Conservation (phyloP, 1,140 invertebrate genomes). For the Halictus rubicundus region DNA sequence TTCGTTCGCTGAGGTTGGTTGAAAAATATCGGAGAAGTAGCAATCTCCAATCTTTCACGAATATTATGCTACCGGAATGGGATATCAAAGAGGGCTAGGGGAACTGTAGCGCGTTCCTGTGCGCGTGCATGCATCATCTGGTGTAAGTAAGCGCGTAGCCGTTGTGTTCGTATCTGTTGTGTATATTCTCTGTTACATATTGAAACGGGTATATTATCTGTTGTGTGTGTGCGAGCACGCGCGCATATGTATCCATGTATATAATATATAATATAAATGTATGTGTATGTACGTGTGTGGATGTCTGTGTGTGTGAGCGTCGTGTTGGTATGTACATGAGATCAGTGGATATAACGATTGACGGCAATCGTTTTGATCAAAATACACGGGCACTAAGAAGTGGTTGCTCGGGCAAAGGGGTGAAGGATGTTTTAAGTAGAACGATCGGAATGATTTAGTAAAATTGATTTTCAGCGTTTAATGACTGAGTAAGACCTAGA, state of each 20-base stretch:
- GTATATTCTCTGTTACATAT: slow-evolving; percentile 21
- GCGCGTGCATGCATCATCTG: slow-evolving; percentile 59
- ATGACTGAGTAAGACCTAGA: slow-evolving; percentile 82
- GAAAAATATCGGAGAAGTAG: background rate
- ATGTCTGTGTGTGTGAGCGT: slow-evolving; percentile 7
- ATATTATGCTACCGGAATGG: slow-evolving; percentile 7
- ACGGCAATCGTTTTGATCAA: slow-evolving; percentile 35
- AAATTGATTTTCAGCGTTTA: slow-evolving; percentile 68
- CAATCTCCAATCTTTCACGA: slow-evolving; percentile 4
- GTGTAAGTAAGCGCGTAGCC: slow-evolving; percentile 8
- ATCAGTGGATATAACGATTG: slow-evolving; percentile 45
- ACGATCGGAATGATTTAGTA: slow-evolving; percentile 55
- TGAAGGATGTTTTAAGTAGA: slow-evolving; percentile 48
- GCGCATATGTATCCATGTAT: background rate
- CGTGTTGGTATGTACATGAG: slow-evolving; percentile 42
- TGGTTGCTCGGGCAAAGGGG: slow-evolving; percentile 53
- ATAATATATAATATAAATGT: too few relatives aligned
- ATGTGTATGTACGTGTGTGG: slow-evolving; percentile 14
- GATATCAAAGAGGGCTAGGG: slow-evolving; percentile 19
- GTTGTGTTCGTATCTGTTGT: slow-evolving; percentile 22
- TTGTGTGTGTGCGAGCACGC: background rate
- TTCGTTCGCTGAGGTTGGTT: background rate
- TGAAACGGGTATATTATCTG: background rate
- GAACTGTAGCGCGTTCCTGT: slow-evolving; percentile 47
- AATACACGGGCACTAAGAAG: slow-evolving; percentile 58